Conservation (phyloP, 2,113 vertebrate genomes). For the Oxyruncus cristatus region DNA sequence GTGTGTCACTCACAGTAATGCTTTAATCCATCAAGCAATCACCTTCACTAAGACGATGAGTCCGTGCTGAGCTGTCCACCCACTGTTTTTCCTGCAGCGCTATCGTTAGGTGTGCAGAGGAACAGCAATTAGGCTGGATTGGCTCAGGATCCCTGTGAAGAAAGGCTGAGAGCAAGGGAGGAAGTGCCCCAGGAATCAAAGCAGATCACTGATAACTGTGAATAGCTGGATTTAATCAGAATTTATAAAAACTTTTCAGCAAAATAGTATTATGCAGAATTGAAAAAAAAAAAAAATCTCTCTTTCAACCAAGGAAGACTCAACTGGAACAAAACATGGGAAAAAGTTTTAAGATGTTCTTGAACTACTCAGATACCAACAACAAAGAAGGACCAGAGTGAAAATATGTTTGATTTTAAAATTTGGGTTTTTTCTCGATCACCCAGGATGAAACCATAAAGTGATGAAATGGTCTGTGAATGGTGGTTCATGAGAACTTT, state of each 20-base stretch:
- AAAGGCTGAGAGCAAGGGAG: not conserved
- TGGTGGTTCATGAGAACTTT: not conserved
- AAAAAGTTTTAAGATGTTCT: not conserved
- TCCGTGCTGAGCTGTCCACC: not conserved
- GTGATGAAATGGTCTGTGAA: not conserved
- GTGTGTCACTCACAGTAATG: not conserved
- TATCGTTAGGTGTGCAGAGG: not conserved
- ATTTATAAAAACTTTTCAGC: not conserved
- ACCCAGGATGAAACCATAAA: not conserved
- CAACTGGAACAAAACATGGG: not conserved
- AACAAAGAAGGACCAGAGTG: not conserved
- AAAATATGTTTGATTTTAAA: not conserved
- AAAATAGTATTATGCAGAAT: not conserved
- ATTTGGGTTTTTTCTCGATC: not conserved
- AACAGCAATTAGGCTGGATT: constrained; percentile 6
- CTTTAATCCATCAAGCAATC: constrained; percentile 22
- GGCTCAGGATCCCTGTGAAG: constrained; percentile 1
- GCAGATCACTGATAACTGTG: not conserved
- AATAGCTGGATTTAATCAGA: constrained; percentile 35
- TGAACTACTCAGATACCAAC: not conserved
- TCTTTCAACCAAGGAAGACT: not conserved
- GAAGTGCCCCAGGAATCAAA: not conserved
- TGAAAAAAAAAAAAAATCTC: not conserved
- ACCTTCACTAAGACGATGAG: constrained; percentile 11
- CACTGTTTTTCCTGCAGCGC: not conserved